A percentile compares a stretch with the other conserved stretches of the same genome.
These are phyloP conservation scores for Coptodon bakossiorum DNA, from an alignment of 2,113 vertebrate genomes.

Conservation along the genomic window DNA sequence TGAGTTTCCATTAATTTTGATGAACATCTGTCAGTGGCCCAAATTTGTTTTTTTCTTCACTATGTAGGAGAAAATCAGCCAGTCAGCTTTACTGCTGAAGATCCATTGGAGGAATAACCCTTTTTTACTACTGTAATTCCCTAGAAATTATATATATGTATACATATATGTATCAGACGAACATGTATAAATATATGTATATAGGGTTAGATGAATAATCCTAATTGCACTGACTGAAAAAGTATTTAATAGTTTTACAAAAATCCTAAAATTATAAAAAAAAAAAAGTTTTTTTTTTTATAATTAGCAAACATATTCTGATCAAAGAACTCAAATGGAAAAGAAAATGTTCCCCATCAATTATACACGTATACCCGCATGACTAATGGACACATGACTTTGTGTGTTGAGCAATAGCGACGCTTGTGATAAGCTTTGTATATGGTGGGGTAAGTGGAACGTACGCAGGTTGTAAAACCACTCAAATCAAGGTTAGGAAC, in stretches of 20 bases:
- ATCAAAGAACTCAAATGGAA: not conserved
- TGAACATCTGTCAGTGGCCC: not conserved
- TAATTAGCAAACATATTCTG: not conserved
- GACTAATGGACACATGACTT: not conserved
- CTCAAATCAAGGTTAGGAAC: not conserved
- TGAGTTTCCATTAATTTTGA: not conserved
- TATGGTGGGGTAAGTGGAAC: not conserved
- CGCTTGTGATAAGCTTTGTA: not conserved
- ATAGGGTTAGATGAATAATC: too few relatives aligned
- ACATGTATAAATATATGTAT: not conserved
- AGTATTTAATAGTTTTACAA: not conserved
- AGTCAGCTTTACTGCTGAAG: not conserved
- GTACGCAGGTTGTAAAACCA: not conserved
- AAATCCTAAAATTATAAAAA: too few relatives aligned
- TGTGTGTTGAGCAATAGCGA: not conserved
- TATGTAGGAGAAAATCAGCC: not conserved
- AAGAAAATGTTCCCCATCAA: not conserved
- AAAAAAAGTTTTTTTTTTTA: not conserved
- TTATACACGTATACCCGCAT: not conserved
- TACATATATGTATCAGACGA: too few relatives aligned
- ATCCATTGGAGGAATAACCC: not conserved
- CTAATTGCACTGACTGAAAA: not conserved
- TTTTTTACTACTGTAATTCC: not conserved
- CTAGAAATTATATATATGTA: not conserved
- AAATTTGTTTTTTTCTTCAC: not conserved